phyloP scores from a whole-genome alignment of 2,797 vertebrate genomes.

The Chelmon rostratus region DNA sequence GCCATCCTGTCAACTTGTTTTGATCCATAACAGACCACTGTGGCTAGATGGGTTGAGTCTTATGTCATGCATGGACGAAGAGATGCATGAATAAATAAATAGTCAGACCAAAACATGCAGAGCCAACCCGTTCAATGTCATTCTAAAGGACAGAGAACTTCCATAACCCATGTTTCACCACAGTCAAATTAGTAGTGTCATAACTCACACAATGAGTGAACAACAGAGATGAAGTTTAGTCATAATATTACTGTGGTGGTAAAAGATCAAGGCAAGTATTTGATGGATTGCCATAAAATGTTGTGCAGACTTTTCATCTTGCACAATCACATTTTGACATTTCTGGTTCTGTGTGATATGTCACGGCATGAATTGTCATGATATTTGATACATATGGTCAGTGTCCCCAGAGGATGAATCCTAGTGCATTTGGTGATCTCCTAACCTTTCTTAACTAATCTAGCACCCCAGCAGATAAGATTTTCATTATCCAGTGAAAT shows the following conservation, averaged over 20 bases:
- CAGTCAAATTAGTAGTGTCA: neutral
- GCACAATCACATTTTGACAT: neutral
- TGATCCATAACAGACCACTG: neutral
- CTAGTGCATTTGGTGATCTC: too few species aligned
- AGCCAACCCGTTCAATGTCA: neutral
- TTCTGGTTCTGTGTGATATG: too few species aligned
- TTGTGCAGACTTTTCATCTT: too few species aligned
- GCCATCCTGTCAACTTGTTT: neutral
- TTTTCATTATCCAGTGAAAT: too few species aligned
- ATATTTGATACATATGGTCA: too few species aligned
- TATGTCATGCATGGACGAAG: neutral
- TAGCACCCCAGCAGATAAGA: too few species aligned
- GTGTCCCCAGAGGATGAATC: too few species aligned
- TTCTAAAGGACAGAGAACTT: neutral
- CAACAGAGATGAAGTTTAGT: neutral
- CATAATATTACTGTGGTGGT: neutral
- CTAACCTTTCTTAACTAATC: too few species aligned
- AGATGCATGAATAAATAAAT: neutral
- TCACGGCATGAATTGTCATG: too few species aligned
- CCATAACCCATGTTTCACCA: neutral
- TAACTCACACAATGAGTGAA: neutral
- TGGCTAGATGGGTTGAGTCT: neutral
- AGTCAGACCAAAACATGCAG: neutral
- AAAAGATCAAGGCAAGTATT: neutral
- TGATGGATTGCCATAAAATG: neutral